phyloP scores from a whole-genome alignment of 2,888 invertebrate species.

The Amphipyra berbera region DNA sequence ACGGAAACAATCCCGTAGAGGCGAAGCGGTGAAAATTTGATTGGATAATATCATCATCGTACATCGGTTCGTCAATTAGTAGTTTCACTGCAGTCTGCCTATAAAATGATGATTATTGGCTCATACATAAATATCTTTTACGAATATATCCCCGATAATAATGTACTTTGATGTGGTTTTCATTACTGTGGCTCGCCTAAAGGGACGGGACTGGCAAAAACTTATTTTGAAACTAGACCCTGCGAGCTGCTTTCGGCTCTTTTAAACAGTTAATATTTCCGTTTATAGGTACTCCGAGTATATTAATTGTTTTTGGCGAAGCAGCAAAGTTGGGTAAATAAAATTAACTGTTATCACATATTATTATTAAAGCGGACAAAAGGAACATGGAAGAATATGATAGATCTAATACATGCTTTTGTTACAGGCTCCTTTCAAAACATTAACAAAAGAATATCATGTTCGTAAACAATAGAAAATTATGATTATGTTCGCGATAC shows the following conservation, averaged over 20 bases:
- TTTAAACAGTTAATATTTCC: not conserved
- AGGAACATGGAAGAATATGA: conserved; percentile 50
- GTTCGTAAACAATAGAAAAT: conserved; percentile 56
- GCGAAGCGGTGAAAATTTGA: conserved; percentile 32
- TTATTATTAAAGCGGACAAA: conserved; percentile 38
- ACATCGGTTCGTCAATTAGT: conserved; percentile 19
- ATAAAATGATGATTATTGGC: conserved; percentile 29
- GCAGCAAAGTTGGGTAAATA: conserved; percentile 34
- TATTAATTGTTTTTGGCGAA: conserved; percentile 3
- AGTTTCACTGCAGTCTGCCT: conserved; percentile 10
- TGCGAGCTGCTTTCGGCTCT: not conserved
- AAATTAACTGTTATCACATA: conserved; percentile 28
- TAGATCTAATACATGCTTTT: conserved; percentile 54
- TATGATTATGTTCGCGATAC: conserved; percentile 34
- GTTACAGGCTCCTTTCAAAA: conserved; percentile 55
- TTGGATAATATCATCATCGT: conserved; percentile 30
- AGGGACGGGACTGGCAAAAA: conserved; percentile 13
- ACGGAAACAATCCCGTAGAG: conserved; percentile 27
- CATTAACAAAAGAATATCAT: conserved; percentile 58
- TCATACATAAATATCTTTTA: conserved; percentile 26
- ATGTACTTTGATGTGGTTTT: conserved; percentile 39
- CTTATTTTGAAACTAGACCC: conserved; percentile 14
- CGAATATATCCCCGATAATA: conserved; percentile 3
- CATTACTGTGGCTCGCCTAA: conserved; percentile 15
- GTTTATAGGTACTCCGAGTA: conserved; percentile 2